phyloP scores from a whole-genome alignment of 2,113 vertebrate genomes.

The Equus quagga region DNA sequence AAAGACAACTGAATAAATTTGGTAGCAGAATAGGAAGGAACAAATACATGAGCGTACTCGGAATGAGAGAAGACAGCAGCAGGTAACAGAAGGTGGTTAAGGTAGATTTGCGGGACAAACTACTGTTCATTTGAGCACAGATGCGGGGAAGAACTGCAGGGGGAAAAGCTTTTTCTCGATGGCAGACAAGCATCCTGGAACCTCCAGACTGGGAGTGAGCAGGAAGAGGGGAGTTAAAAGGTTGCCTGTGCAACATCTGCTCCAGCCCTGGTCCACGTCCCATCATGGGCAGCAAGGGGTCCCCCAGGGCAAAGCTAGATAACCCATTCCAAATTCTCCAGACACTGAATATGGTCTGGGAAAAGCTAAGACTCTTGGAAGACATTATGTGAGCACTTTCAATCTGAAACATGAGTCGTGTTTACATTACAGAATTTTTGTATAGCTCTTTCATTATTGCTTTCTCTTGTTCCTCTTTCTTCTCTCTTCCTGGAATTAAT shows the following conservation, averaged over 20 bases:
- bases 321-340: neutral
- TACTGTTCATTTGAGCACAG: neutral
- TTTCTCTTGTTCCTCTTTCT: neutral
- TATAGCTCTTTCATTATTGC: neutral
- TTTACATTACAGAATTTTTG: neutral
- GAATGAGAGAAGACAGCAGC: neutral
- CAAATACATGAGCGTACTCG: neutral
- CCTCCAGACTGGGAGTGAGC: too few relatives aligned
- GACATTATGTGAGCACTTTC: neutral
- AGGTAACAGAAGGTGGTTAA: accelerated
- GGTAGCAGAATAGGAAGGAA: neutral
- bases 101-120: accelerated
- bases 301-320: neutral
- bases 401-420: neutral
- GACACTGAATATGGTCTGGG: neutral
- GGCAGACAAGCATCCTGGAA: neutral
- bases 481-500: neutral
- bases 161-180: accelerated
- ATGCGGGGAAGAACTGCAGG: neutral
- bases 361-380: neutral
- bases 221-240: neutral
- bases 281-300: neutral
- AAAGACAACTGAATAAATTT: neutral
- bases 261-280: neutral
- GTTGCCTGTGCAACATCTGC: neutral